Conservation (phyloP, 2,888 invertebrate species). For the Drosophila picticornis region DNA sequence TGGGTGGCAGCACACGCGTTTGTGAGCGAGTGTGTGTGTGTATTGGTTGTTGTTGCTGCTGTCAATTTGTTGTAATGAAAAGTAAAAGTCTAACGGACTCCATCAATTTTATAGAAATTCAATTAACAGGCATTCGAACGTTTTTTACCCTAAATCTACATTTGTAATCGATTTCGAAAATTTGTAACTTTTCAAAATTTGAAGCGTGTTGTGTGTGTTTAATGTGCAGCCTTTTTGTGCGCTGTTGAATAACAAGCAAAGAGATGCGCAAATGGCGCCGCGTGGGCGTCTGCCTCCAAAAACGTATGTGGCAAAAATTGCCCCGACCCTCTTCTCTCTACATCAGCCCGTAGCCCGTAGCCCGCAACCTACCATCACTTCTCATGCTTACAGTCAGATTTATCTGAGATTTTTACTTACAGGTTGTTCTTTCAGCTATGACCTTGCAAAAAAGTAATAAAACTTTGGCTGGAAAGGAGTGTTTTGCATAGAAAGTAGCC, state of each 20-base stretch:
- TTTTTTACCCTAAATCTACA: background rate
- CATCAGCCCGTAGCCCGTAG: background rate
- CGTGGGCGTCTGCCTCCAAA: constrained; percentile 72
- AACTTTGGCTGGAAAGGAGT: constrained; percentile 33
- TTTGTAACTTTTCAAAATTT: background rate
- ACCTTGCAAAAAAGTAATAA: constrained; percentile 53
- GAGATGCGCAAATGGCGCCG: constrained; percentile 68
- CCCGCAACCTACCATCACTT: background rate
- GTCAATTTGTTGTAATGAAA: constrained; percentile 40
- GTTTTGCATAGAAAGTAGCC: constrained; percentile 38
- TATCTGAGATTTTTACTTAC: constrained; percentile 66
- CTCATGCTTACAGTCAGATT: constrained; percentile 11
- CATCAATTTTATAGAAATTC: constrained; percentile 47
- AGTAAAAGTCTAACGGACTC: constrained; percentile 54
- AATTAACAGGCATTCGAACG: constrained; percentile 35
- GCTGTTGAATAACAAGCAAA: constrained; percentile 65
- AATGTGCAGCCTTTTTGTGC: constrained; percentile 21
- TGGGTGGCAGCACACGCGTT: constrained; percentile 24
- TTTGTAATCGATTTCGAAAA: background rate
- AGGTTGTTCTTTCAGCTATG: constrained; percentile 65
- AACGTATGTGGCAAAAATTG: constrained; percentile 44
- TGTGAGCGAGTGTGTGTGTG: constrained; percentile 17
- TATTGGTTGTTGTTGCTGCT: constrained; percentile 25
- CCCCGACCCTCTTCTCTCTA: background rate
- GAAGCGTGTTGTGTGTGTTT: constrained; percentile 27